These are phyloP conservation scores for Phytoseiulus persimilis DNA, from an alignment of 2,888 invertebrate species.

Conservation along the genomic window DNA sequence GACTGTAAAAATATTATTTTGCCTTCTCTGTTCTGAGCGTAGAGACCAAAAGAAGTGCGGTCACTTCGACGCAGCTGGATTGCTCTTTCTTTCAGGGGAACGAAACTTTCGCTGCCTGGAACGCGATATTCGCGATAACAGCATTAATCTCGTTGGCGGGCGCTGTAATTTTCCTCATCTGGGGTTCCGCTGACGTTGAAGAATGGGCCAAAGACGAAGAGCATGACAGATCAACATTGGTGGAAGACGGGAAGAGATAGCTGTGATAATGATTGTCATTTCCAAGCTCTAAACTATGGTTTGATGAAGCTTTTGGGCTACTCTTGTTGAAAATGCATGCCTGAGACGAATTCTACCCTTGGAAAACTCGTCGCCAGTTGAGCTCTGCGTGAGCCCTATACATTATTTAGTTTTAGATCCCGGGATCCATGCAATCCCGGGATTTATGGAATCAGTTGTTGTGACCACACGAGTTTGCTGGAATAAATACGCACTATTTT, in stretches of 20 bases:
- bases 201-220: conserved; percentile 29
- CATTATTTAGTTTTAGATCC: too few species aligned
- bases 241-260: not conserved
- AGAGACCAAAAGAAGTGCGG: too few species aligned
- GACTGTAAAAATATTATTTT: too few species aligned
- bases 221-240: not conserved
- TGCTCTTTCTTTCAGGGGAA: not conserved
- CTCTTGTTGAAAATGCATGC: too few species aligned
- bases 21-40: too few species aligned
- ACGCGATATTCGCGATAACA: not conserved
- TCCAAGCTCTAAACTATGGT: not conserved
- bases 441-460: too few species aligned
- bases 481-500: too few species aligned
- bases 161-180: not conserved
- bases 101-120: conserved; percentile 20
- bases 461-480: too few species aligned
- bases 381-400: too few species aligned
- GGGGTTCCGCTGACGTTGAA: conserved; percentile 21
- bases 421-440: too few species aligned
- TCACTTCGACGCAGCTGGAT: too few species aligned
- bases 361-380: not conserved
- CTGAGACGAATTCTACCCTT: not conserved
- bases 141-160: conserved; percentile 5
- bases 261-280: not conserved
- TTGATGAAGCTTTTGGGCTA: not conserved